These are phyloP conservation scores for Thereva nobilitata DNA, from an alignment of 2,888 invertebrate genomes.

Conservation along the genomic window DNA sequence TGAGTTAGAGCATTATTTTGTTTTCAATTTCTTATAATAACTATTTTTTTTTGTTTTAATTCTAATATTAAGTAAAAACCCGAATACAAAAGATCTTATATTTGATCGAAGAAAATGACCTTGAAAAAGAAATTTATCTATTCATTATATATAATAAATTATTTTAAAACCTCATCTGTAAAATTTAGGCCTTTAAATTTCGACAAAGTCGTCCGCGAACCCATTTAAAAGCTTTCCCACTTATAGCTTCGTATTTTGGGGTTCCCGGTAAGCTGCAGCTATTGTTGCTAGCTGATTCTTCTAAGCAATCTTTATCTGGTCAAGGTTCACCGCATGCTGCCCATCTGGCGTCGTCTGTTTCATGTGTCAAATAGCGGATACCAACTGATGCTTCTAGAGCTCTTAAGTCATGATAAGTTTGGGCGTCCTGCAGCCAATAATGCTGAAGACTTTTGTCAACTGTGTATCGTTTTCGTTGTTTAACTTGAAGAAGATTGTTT, in stretches of 20 bases:
- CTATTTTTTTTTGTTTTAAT: too few relatives aligned
- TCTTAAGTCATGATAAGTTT: constrained; percentile 93
- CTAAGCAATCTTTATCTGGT: constrained; percentile 56
- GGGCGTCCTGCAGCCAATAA: constrained; percentile 94
- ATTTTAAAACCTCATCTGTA: background rate
- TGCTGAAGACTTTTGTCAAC: constrained; percentile 96
- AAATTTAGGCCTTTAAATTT: constrained; percentile 44
- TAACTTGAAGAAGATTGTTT: constrained; percentile 95
- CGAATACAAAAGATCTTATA: too few relatives aligned
- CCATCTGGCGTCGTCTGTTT: constrained; percentile 93
- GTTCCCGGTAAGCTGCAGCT: constrained; percentile 52
- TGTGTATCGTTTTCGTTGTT: constrained; percentile 90
- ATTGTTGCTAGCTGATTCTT: constrained; percentile 47
- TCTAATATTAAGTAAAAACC: too few relatives aligned
- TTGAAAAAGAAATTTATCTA: background rate
- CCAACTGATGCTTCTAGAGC: constrained; percentile 80
- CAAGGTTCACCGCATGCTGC: constrained; percentile 57
- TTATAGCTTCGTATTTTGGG: constrained; percentile 56
- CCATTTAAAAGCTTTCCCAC: constrained; percentile 58
- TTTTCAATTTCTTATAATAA: too few relatives aligned
- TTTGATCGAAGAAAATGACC: background rate
- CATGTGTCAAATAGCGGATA: constrained; percentile 84
- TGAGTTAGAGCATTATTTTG: too few relatives aligned
- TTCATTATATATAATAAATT: background rate
- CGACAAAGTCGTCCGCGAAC: constrained; percentile 57